Conservation (phyloP, 1,140 invertebrate genomes). For the silkworm (Bombyx mori) region ASM3026992v2 NC_085130.1:17138501-17139000, state of each 20-base stretch:
- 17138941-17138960: conserved; percentile 54
- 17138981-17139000: conserved; percentile 27
- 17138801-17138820: background rate
- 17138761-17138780: background rate
- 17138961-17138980: conserved; percentile 58
- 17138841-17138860: conserved; percentile 51
- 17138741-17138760: background rate
- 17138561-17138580: no score
- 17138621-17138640: no score
- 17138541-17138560: no score
- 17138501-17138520: no score
- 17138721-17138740: background rate
- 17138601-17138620: no score
- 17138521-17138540: no score
- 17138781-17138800: background rate
- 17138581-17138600: no score
- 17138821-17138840: conserved; percentile 42
- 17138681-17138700: background rate
- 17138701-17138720: background rate
- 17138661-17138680: no score
- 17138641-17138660: no score
- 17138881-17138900: conserved; percentile 36
- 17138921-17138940: conserved; percentile 52
- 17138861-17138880: conserved; percentile 58
- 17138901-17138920: conserved; percentile 46